Base-by-base conservation (phyloP, 64 coral and sea anemone genomes). In the Actinia equina region DNA sequence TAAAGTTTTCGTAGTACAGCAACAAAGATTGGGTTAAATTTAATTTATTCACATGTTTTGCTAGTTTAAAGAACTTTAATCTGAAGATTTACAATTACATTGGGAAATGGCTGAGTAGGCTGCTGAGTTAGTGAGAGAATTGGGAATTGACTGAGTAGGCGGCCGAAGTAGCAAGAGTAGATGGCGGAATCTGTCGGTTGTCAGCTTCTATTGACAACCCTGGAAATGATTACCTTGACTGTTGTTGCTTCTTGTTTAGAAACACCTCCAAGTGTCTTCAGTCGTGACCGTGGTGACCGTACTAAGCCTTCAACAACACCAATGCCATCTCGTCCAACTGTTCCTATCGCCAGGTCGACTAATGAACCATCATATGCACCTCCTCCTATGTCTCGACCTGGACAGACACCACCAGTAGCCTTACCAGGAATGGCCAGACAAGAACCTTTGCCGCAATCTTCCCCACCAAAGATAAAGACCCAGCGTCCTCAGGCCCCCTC, bases 361-460 rank as follows among this genome's bases (percentile, higher is more conserved):
- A 58, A n/a, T 3, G 86, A 83, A 25, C 85, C 88, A 20, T 88
- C 89, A 44, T 79, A 91, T 45, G 77, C 88, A 15, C 88, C 57
- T 23, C 91, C 94, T 17, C 86, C 94, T 25, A 88, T 91, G 84
- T 79, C 94, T 14, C 54, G 94, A 70, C 94, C 94, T 23, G 94
- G 94, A 12, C 94, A 96, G 42, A 83, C 94, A n/a, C 84, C 88
- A 77, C 94, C 94, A 85, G 94, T 96, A 63, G 94, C 91, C 23
- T 25, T 96, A 1, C 94, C 94, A 61, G 94, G 93, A 86, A 94
- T 95, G 93, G 88, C 94, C 22, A 89, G 52, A 16, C 89, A 95
- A 82, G 87, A 87, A 59, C 71, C 97, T 37, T 41, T 88, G 14
- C 26, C 26, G 12, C 69, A 74, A 14, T 44, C 63, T 87, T 58